Base-by-base conservation (phyloP, 2,113 vertebrate species). In the Sula dactylatra region DNA sequence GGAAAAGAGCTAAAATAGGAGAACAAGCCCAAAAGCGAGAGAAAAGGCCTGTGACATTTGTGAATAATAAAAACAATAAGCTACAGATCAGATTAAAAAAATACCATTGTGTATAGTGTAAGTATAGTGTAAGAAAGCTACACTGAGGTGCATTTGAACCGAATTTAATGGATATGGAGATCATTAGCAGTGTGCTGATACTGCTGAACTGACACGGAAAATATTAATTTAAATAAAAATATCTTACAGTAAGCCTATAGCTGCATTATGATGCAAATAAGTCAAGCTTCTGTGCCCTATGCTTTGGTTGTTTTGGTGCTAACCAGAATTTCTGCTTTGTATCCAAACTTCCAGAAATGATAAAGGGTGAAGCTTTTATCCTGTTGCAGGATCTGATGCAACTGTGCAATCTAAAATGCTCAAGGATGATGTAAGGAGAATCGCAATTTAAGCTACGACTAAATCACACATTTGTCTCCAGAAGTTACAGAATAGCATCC, bases 1-100 rank as follows among this genome's bases (percentile, higher is more conserved):
- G 47, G 18, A 88, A 90, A 96, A 97, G 29, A 90, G 88, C 84
- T 94, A 66, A 94, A 91, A 82, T 5, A 77, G 83, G 81, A 91
- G 89, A 97, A 82, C 40, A 79, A 77, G 91, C 94, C 94, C 93
- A 89, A 94, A 95, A 92, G 90, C 36, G 69, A 94, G 52, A 92
- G 78, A 91, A 93, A 91, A 69, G 77, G 56, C 93, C 86, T 93
- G 86, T 89, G 93, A 94, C 96, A 91, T 97, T 97, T 95, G 91
- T 94, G 94, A 95, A 96, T 95, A 95, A 97, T 97, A 97, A 96
- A 95, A 94, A 95, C 96, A 94, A 96, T 92, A 95, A 96, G 88
- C 70, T 91, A 87, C 66, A 54, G 40, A 94, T 93, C 88, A 89
- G 81, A 65, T 85, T 80, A 54, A 94, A 95, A 90, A 93, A 85